Base-by-base conservation (phyloP, 2,797 vertebrate species). In the Cossypha polioptera region DNA sequence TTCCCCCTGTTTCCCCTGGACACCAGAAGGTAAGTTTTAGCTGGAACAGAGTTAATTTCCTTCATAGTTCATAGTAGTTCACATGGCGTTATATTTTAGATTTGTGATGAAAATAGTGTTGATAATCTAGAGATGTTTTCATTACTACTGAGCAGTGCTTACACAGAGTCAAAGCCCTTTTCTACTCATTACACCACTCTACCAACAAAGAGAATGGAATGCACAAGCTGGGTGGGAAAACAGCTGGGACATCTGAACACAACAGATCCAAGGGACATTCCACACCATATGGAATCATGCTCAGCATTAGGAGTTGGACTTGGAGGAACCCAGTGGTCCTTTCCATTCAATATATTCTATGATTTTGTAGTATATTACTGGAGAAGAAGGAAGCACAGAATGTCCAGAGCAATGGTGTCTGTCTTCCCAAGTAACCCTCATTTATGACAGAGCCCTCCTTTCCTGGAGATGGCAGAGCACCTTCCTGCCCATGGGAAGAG, bases 371-470 rank as follows among this genome's bases (percentile, higher is more conserved):
- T 16, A 14, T 5, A n/a, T 13, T 22, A 2, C 26, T 8, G 22
- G 21, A 17, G 22, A n/a, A 43, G 51, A 57, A 35, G 19, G 18
- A 67, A n/a, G 35, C 33, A 8, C 3, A 4, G 40, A 54, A 67
- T 28, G 7, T 19, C 26, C 54, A 11, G 18, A 66, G 40, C 1
- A 1, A 53, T 18, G 11, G 8, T 0, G 1, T 16, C 12, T 54
- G 24, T 61, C 40, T 42, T 61, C 31, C 47, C 21, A 59, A 19
- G 47, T 8, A 18, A 47, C 10, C 5, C 17, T 40, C 28, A 42
- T 1, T 6, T 25, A 22, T 8, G 31, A 59, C 5, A 25, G 29
- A 35, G 15, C 14, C 20, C 9, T 33, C 12, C 28, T 38, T 74
- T 33, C 48, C 43, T 62, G 13, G 25, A 61, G 12, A 62, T 20